Evolutionary conservation across 92 coral and sea anemone species (phyloP), one percentile per base, ranked within the genome.

Genomic region (Epizoanthus stellaris): DNA sequence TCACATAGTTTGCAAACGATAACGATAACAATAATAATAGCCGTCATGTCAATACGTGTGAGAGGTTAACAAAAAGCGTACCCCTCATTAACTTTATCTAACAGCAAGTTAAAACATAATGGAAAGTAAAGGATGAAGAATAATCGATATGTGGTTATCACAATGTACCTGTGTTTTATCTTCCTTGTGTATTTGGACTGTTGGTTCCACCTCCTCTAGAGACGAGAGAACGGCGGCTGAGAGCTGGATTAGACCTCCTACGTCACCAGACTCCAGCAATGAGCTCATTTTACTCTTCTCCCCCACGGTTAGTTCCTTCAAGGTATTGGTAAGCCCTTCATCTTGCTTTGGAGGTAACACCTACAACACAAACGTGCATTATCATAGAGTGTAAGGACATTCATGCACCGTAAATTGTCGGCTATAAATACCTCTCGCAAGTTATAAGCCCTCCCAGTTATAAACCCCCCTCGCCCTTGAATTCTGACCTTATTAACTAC

Each of bases 81-180:
- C 3, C 1, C 38, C 4, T 66, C n/a, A 66, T 38, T 12, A 66
- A 23, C 25, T 23, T 23, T 23, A 23, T 23, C 25, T 23, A 23
- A 23, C 25, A 23, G 25, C 25, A 23, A 23, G 25, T 0, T 23
- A 3, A 20, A 19, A 30, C 14, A 61, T 23, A 17, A 23, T 61
- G 67, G 2, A 61, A 23, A 6, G 30, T 17, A 62, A 62, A 4
- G 67, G 9, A 62, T 2, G 13, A 20, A 9, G 13, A 0, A 23
- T 0, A 23, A 23, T 23, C 25, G 0, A 23, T 23, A 23, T 0
- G 25, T 23, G 25, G 0, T 23, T 23, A 23, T 23, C 25, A 63
- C 19, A 6, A 12, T 11, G 34, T 7, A 77, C 82, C 82, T 61
- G 57, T 13, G 52, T 77, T 77, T 77, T 77, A 42, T 62, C 70